These are phyloP conservation scores for Hypothenemus hampei DNA, from an alignment of 1,140 invertebrate species.

Conservation along the genomic window DNA sequence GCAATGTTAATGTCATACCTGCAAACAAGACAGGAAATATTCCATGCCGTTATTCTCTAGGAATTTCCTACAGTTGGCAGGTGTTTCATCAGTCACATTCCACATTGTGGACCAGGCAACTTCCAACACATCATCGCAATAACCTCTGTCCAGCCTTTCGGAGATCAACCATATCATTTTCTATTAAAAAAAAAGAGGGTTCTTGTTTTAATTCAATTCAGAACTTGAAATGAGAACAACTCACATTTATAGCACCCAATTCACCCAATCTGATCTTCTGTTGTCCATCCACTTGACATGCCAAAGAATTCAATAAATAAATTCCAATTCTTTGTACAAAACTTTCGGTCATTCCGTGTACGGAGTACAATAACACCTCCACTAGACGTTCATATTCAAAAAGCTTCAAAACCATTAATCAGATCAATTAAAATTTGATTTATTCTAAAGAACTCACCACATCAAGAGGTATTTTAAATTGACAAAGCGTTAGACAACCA, in stretches of 20 bases:
- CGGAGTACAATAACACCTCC: slow-evolving; percentile 76
- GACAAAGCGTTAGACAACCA: slow-evolving; percentile 89
- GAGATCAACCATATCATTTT: slow-evolving; percentile 83
- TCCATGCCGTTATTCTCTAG: slow-evolving; percentile 81
- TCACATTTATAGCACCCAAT: slow-evolving; percentile 79
- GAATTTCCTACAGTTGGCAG: slow-evolving; percentile 86
- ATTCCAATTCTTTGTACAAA: slow-evolving; percentile 94
- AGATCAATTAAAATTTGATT: neutral
- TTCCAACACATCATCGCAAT: slow-evolving; percentile 94
- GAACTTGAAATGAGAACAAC: slow-evolving; percentile 15
- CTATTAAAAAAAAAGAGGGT: slow-evolving; percentile 48
- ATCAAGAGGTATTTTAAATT: slow-evolving; percentile 92
- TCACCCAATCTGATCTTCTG: slow-evolving; percentile 89
- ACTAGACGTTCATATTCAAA: slow-evolving; percentile 89
- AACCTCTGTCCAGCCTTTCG: slow-evolving; percentile 62
- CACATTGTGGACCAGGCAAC: slow-evolving; percentile 97
- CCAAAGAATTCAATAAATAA: slow-evolving; percentile 90
- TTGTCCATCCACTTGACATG: slow-evolving; percentile 90
- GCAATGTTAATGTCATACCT: slow-evolving; percentile 48
- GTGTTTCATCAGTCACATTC: slow-evolving; percentile 97
- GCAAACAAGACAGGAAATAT: slow-evolving; percentile 78
- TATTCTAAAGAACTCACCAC: slow-evolving; percentile 60
- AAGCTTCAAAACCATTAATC: slow-evolving; percentile 53
- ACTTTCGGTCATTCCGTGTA: slow-evolving; percentile 74
- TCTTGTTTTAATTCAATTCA: no score